Base-by-base conservation (phyloP, 2,888 invertebrate species). In the Synanthedon myopaeformis region DNA sequence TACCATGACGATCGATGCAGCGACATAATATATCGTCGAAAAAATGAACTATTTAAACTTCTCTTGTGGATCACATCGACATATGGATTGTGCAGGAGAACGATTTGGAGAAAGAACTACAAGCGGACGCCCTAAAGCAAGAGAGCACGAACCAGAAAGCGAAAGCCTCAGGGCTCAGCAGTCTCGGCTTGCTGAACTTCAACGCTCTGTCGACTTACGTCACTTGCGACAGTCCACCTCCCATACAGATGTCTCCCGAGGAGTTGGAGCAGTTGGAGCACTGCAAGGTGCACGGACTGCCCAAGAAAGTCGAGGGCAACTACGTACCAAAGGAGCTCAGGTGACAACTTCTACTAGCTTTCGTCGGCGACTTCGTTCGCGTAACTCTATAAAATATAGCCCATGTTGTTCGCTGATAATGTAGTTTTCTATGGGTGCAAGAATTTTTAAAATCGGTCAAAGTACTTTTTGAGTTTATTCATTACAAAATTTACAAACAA, bases 201-300 rank as follows among this genome's bases (percentile, higher is more conserved):
- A 85, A 88, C 63, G 86, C 88, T 6, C 70, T 91, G 4, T 90
- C 89, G 0, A 89, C 91, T 0, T 92, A 92, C 65, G 91, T 93
- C 50, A 91, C 92, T 41, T 94, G 94, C 63, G 95, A 95, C 69
- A 94, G 94, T 62, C 94, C 95, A 0, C 92, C 94, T 48, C 94
- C 95, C 1, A 88, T 95, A 64, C 92, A 94, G 67, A 92, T 95
- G 89, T 91, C 94, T 0, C 89, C 91, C 0, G 94, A 94, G 35
- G 95, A 95, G 71, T 88, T 92, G 61, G 90, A 89, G 0, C 92
- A 93, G 65, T 69, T 95, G 54, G 94, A 94, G 62, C 86, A 90
- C 57, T 90, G 93, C 53, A 93, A 93, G 65, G 74, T 89, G 35
- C 90, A 93, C 53, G 94, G 95, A 0, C 79, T 94, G 62, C 94